Evolutionary conservation across 1,140 invertebrate species (phyloP).

Genomic region (Cydia fagiglandana): DNA sequence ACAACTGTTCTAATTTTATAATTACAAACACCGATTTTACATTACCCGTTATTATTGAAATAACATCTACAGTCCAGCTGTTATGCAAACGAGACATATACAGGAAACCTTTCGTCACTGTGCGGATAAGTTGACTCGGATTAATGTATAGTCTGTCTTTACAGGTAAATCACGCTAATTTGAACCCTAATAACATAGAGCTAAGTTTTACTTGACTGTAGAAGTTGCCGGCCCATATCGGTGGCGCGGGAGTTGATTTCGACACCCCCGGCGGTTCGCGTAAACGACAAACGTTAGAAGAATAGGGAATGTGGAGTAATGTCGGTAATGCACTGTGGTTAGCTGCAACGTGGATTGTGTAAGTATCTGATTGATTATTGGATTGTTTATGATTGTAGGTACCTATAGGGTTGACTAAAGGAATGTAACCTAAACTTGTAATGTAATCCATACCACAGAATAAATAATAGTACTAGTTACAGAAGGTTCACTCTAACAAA

Average conservation of each 20-base stretch:
- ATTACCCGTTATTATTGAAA: constrained; percentile 9
- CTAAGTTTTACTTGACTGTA: background rate
- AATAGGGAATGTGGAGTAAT: constrained; percentile 25
- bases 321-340: constrained; percentile 26
- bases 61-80: background rate
- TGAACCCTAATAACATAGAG: background rate
- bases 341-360: background rate
- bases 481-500: too few species aligned
- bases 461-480: too few species aligned
- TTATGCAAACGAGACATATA: constrained; percentile 24
- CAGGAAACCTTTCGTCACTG: constrained; percentile 23
- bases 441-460: background rate
- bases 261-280: constrained; percentile 12
- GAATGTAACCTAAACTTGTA: background rate
- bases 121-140: constrained; percentile 23
- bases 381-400: constrained; percentile 1
- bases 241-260: constrained; percentile 4
- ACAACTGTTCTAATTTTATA: background rate
- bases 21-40: background rate
- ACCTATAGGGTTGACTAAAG: background rate
- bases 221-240: background rate
- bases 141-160: constrained; percentile 11
- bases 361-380: constrained; percentile 6
- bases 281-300: constrained; percentile 22
- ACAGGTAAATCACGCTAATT: background rate